Percentiles rank a stretch among this genome's conserved stretches.
These are phyloP conservation scores for Andrena flavipes DNA, from an alignment of 2,888 invertebrate genomes.

Conservation along the genomic window DNA sequence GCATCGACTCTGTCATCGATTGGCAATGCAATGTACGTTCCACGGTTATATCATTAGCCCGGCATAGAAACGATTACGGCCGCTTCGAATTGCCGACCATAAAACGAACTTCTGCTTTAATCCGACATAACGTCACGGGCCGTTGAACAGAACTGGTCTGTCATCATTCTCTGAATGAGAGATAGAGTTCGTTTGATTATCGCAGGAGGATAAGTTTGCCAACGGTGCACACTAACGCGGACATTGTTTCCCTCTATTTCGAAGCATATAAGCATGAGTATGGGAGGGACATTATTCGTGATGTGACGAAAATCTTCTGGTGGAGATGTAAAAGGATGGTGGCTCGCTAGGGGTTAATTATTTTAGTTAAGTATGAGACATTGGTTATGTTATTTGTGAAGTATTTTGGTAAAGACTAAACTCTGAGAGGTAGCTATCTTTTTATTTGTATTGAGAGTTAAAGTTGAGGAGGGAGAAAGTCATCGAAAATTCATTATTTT, in stretches of 20 bases:
- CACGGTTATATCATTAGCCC: constrained; percentile 58
- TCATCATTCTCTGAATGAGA: constrained; percentile 52
- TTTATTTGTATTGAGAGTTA: too few relatives aligned
- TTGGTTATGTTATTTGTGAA: too few relatives aligned
- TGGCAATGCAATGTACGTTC: constrained; percentile 40
- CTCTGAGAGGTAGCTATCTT: too few relatives aligned
- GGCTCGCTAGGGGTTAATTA: too few relatives aligned
- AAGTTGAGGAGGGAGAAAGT: too few relatives aligned
- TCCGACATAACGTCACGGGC: constrained; percentile 70
- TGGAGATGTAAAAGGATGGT: too few relatives aligned
- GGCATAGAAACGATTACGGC: constrained; percentile 53
- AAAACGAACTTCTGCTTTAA: constrained; percentile 76
- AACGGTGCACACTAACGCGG: not conserved
- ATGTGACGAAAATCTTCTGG: too few relatives aligned
- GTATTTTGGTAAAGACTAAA: too few relatives aligned
- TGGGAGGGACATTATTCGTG: too few relatives aligned
- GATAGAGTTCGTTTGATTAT: constrained; percentile 27
- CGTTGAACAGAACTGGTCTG: constrained; percentile 55
- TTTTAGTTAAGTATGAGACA: too few relatives aligned
- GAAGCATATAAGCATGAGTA: too few relatives aligned
- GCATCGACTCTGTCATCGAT: constrained; percentile 39
- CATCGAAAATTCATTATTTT: too few relatives aligned
- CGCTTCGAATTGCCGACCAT: constrained; percentile 64
- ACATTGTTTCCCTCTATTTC: not conserved
- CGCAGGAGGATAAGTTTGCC: constrained; percentile 17